Evolutionary conservation across 2,888 invertebrate species (phyloP).

Genomic region (Tetrapedia diversipes): DNA sequence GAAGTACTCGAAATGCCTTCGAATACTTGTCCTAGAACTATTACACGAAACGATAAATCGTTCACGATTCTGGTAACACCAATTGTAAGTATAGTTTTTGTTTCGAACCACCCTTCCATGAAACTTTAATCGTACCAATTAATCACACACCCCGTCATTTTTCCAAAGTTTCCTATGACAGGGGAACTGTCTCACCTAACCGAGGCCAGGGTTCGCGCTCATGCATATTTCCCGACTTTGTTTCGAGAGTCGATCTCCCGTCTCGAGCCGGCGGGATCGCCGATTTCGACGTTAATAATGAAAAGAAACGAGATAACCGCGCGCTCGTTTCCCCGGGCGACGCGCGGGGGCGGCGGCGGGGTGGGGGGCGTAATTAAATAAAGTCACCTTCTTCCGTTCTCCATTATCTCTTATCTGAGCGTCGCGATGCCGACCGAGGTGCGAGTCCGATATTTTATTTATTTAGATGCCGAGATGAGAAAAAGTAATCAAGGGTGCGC

Average conservation of each 20-base stretch:
- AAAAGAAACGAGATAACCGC: slow-evolving; percentile 40
- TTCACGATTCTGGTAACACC: too few relatives aligned
- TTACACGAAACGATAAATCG: too few relatives aligned
- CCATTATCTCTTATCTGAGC: slow-evolving; percentile 80
- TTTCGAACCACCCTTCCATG: too few relatives aligned
- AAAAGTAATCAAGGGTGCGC: slow-evolving; percentile 82
- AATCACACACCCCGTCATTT: neutral
- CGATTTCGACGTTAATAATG: slow-evolving; percentile 51
- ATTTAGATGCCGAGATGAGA: slow-evolving; percentile 81
- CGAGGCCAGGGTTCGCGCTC: neutral
- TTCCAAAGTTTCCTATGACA: neutral
- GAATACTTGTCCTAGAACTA: too few relatives aligned
- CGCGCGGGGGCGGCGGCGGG: slow-evolving; percentile 58
- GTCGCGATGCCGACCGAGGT: slow-evolving; percentile 73
- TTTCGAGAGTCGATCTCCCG: slow-evolving; percentile 11
- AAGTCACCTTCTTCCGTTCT: slow-evolving; percentile 77
- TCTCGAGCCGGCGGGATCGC: slow-evolving; percentile 3
- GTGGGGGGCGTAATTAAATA: slow-evolving; percentile 79
- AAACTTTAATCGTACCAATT: neutral
- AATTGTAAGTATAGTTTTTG: too few relatives aligned
- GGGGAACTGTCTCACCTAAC: neutral
- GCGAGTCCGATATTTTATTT: slow-evolving; percentile 82
- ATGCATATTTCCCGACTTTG: slow-evolving; percentile 13
- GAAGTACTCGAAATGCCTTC: too few relatives aligned
- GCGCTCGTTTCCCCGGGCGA: slow-evolving; percentile 29